Evolutionary conservation across 1,140 invertebrate species (phyloP).

Genomic region (Apis mellifera): DNA sequence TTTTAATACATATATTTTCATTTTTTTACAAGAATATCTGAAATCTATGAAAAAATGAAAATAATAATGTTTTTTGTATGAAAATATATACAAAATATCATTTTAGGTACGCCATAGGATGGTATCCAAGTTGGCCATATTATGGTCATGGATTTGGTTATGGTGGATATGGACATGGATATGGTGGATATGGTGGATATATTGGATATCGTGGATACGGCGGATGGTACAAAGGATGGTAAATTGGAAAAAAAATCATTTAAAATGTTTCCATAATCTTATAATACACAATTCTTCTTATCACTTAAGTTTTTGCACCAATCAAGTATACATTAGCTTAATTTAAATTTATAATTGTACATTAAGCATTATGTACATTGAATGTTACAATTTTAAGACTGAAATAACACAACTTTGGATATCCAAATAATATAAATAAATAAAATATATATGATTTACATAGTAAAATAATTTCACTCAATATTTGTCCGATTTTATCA

Average conservation of each 20-base stretch:
- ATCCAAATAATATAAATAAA: not conserved
- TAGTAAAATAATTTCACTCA: too few relatives aligned
- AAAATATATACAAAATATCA: not conserved
- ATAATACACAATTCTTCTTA: conserved; percentile 11
- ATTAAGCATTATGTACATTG: not conserved
- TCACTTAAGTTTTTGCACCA: conserved; percentile 3
- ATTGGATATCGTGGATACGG: conserved; percentile 27
- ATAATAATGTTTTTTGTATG: not conserved
- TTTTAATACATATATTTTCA: too few relatives aligned
- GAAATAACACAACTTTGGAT: not conserved
- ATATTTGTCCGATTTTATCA: not conserved
- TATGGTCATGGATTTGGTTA: conserved; percentile 16
- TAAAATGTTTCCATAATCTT: not conserved
- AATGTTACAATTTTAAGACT: not conserved
- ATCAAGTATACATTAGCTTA: not conserved
- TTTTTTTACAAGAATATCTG: not conserved
- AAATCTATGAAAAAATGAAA: not conserved
- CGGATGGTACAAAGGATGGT: conserved; percentile 73
- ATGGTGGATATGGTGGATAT: conserved; percentile 6
- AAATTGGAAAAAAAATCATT: conserved; percentile 28
- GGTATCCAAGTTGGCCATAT: conserved; percentile 15
- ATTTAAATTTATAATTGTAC: not conserved
- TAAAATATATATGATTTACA: not conserved
- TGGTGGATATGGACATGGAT: conserved; percentile 19
- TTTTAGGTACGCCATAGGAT: conserved; percentile 51